A percentile compares a stretch with the other conserved stretches of the same genome.
Conservation (phyloP, 2,113 vertebrate species). For the Elgaria multicarinata region DNA sequence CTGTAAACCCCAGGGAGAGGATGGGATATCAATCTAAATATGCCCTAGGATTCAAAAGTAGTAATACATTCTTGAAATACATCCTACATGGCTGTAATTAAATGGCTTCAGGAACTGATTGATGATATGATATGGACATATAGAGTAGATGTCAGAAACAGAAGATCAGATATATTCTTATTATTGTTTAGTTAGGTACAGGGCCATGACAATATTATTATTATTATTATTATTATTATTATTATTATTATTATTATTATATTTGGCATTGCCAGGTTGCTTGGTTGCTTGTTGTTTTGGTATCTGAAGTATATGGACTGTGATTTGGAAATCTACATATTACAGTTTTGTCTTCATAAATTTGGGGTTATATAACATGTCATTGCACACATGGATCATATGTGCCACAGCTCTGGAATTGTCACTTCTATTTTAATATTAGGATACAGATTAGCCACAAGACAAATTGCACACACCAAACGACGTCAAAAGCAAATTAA, state of each 20-base stretch:
- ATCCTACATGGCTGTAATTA: background rate
- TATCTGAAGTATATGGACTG: background rate
- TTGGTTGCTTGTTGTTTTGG: background rate
- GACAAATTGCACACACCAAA: slow-evolving; percentile 1
- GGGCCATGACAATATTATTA: background rate
- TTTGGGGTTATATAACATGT: background rate
- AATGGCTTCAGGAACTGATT: background rate
- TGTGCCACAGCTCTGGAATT: background rate
- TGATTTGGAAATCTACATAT: background rate
- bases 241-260: too few relatives aligned
- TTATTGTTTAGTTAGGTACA: background rate
- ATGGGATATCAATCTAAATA: background rate
- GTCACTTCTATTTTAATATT: slow-evolving; percentile 26
- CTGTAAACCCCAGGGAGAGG: background rate
- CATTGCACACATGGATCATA: background rate
- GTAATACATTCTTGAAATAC: background rate
- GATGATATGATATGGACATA: background rate
- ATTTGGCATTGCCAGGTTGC: background rate
- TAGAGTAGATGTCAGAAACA: background rate
- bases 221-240: too few relatives aligned
- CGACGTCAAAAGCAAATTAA: slow-evolving; percentile 25
- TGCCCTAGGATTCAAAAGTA: background rate
- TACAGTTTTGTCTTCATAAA: background rate
- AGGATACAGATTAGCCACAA: slow-evolving; percentile 7
- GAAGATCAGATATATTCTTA: background rate